These are phyloP conservation scores for Accipiter virgatus DNA, from an alignment of 2,113 vertebrate species.

Conservation along the genomic window DNA sequence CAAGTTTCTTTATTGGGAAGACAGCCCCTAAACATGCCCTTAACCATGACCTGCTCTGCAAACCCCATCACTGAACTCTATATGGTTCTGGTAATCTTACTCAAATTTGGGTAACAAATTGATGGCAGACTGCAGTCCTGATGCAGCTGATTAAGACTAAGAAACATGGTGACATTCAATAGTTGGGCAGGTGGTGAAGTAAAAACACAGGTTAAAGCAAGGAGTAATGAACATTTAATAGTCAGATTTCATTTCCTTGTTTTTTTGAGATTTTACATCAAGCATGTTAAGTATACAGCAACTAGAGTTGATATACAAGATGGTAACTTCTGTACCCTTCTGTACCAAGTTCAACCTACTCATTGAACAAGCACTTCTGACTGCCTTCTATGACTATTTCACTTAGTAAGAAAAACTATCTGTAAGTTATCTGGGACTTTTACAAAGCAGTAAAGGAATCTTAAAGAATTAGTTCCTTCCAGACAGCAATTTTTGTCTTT, in stretches of 20 bases:
- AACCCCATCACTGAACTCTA: neutral
- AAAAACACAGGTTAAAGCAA: neutral
- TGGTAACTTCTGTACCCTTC: neutral
- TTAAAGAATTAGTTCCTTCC: neutral
- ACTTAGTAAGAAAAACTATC: neutral
- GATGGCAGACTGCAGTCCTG: neutral
- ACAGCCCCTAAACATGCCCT: neutral
- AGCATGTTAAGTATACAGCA: neutral
- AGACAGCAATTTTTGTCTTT: neutral
- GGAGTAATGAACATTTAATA: neutral
- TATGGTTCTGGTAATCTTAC: neutral
- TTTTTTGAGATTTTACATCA: neutral
- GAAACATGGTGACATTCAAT: neutral
- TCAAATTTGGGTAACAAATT: accelerated
- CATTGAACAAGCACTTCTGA: neutral
- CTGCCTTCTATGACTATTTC: neutral
- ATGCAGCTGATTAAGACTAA: neutral
- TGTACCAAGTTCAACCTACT: neutral
- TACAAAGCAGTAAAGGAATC: neutral
- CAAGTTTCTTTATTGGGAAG: neutral
- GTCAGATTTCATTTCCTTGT: neutral
- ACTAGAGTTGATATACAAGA: neutral
- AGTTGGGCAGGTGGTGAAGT: neutral
- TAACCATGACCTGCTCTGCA: neutral
- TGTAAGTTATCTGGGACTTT: neutral